Conservation (phyloP, 2,113 vertebrate species). For the Psittacula cyanocephala region DNA sequence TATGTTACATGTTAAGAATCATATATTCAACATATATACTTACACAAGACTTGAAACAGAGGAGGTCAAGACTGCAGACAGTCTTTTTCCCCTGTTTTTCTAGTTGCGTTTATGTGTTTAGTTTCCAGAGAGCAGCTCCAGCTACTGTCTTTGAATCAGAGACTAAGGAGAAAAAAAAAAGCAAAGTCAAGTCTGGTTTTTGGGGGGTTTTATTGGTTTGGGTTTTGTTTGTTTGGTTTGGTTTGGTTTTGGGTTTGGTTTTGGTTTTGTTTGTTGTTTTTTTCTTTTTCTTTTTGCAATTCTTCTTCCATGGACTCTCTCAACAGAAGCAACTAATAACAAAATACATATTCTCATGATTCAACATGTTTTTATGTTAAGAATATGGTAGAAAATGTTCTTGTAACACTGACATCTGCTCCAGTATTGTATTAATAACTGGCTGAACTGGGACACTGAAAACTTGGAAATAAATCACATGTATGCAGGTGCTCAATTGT, state of each 20-base stretch:
- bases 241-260: background rate
- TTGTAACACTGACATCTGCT: background rate
- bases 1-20: background rate
- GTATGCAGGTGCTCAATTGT: background rate
- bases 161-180: background rate
- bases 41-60: background rate
- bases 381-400: background rate
- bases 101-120: background rate
- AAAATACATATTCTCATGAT: background rate
- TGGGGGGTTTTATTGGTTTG: background rate
- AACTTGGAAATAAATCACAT: background rate
- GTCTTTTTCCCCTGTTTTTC: rapidly evolving
- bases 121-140: background rate
- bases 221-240: background rate
- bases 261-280: background rate
- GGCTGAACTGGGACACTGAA: background rate
- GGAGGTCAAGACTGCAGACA: background rate
- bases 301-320: background rate
- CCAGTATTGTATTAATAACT: background rate
- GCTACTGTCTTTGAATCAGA: background rate
- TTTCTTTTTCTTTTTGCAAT: background rate
- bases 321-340: background rate
- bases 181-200: background rate
- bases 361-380: background rate
- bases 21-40: background rate